Evolutionary conservation across 2,888 invertebrate genomes (phyloP).

Genomic region (Pecten maximus): DNA sequence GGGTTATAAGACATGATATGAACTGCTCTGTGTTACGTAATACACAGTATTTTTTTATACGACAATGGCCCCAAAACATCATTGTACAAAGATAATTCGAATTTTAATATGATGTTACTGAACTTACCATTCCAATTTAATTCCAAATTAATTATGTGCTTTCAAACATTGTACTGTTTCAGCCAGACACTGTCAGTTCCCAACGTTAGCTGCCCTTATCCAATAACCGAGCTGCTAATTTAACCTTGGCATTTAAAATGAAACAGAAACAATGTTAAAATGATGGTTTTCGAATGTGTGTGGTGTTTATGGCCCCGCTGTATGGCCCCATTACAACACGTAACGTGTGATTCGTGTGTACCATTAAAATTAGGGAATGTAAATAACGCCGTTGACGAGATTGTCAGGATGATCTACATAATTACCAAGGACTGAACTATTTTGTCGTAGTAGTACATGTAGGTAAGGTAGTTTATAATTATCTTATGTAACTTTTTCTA

Average conservation of each 20-base stretch:
- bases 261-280: background rate
- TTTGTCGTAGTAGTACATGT: too few species aligned
- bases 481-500: too few species aligned
- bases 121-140: too few species aligned
- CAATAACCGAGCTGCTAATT: background rate
- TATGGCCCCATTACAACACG: background rate
- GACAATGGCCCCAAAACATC: too few species aligned
- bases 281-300: background rate
- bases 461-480: too few species aligned
- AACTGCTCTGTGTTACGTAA: too few species aligned
- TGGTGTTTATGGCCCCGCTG: background rate
- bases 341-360: background rate
- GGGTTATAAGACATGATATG: too few species aligned
- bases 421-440: too few species aligned
- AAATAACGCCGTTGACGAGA: background rate
- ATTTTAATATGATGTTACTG: too few species aligned
- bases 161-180: background rate
- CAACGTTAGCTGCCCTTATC: background rate
- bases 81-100: too few species aligned
- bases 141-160: background rate
- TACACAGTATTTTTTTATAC: too few species aligned
- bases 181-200: background rate
- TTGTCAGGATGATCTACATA: background rate
- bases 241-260: background rate
- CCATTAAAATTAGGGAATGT: background rate